Percentiles rank a stretch among this genome's conserved stretches.
phyloP scores from a whole-genome alignment of 2,113 vertebrate genomes.

The Leiothrix lutea region DNA sequence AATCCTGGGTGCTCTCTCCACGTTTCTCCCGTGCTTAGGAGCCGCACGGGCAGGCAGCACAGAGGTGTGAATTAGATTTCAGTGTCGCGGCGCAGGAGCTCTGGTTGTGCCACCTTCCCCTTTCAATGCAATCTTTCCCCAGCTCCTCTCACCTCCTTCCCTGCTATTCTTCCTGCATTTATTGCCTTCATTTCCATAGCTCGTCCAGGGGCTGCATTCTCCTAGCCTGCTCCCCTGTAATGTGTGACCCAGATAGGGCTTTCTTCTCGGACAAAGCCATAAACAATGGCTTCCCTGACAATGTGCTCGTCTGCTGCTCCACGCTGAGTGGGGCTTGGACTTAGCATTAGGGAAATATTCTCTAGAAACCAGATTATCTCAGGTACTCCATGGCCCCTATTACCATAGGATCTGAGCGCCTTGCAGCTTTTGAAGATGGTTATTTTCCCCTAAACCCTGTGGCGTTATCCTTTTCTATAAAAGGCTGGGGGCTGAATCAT shows the following conservation, averaged over 20 bases:
- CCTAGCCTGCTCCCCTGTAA: neutral
- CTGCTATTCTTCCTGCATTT: slow-evolving; percentile 38
- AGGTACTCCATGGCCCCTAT: slow-evolving; percentile 1
- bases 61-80: slow-evolving; percentile 53
- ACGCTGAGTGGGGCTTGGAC: neutral
- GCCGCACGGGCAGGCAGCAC: neutral
- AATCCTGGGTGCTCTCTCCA: neutral
- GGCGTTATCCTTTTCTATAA: neutral
- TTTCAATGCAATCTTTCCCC: neutral
- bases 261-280: slow-evolving; percentile 37
- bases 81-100: neutral
- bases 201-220: neutral
- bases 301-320: neutral
- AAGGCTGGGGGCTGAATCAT: neutral
- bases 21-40: neutral
- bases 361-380: neutral
- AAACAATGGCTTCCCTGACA: slow-evolving; percentile 5
- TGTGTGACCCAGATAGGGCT: slow-evolving; percentile 40
- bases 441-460: neutral
- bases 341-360: neutral
- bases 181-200: slow-evolving; percentile 33
- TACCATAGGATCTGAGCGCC: neutral
- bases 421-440: neutral
- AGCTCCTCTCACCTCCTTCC: slow-evolving; percentile 18
- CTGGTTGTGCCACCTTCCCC: neutral